A percentile compares a stretch with the other conserved stretches of the same genome.
Conservation (phyloP, 2,888 invertebrate genomes). For the Athalia rosae region DNA sequence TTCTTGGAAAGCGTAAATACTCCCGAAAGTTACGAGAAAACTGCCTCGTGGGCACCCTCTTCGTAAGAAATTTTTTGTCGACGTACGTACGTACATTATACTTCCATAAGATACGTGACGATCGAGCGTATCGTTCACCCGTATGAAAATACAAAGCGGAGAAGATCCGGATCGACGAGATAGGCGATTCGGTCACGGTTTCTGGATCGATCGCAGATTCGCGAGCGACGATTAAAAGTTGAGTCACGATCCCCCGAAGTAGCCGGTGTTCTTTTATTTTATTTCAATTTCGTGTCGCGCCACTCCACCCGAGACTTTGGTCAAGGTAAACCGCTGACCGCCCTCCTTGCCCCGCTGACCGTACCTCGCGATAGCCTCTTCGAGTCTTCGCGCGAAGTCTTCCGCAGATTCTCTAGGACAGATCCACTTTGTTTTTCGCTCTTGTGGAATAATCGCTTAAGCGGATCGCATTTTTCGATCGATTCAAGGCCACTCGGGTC, state of each 20-base stretch:
- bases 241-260: constrained; percentile 29
- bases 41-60: too few species aligned
- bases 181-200: neutral
- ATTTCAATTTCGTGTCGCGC: constrained; percentile 28
- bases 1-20: constrained; percentile 9
- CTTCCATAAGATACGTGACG: neutral
- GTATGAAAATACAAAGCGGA: too few species aligned
- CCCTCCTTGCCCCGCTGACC: neutral
- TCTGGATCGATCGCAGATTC: neutral
- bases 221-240: constrained; percentile 5
- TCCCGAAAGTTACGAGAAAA: constrained; percentile 13
- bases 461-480: neutral
- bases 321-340: constrained; percentile 35
- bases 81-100: neutral
- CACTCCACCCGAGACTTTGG: constrained; percentile 33
- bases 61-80: too few species aligned
- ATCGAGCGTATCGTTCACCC: too few species aligned
- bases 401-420: constrained; percentile 27
- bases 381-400: constrained; percentile 13
- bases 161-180: too few species aligned
- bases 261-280: constrained; percentile 8
- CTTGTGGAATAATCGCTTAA: neutral
- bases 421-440: neutral
- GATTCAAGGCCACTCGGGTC: constrained; percentile 10
- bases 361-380: constrained; percentile 24